phyloP scores from a whole-genome alignment of 1,140 invertebrate genomes.

The Nixonia krombeini region DNA sequence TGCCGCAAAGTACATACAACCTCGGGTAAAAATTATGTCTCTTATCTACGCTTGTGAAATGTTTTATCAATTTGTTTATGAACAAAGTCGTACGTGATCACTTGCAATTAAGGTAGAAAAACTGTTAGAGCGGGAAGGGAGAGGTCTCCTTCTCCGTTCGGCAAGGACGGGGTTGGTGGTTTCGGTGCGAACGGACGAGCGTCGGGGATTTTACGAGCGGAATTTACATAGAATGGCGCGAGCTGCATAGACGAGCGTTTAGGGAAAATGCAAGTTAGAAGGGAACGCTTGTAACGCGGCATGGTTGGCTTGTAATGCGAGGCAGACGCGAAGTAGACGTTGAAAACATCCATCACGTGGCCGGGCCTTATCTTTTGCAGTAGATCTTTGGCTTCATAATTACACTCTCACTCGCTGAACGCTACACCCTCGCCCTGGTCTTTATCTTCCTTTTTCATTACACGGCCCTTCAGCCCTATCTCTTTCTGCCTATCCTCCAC shows the following conservation, averaged over 20 bases:
- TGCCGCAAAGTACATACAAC: no score
- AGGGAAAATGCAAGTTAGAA: constrained; percentile 52
- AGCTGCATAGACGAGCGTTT: constrained; percentile 56
- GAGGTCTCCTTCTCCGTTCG: constrained; percentile 42
- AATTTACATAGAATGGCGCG: constrained; percentile 71
- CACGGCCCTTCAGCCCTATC: constrained; percentile 40
- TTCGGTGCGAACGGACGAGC: constrained; percentile 55
- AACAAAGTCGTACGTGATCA: no score
- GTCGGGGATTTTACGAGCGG: constrained; percentile 65
- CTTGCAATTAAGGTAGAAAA: no score
- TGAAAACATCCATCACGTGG: constrained; percentile 72
- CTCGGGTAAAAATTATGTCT: no score
- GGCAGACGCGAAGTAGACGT: constrained; percentile 70
- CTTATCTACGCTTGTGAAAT: no score
- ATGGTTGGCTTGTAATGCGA: constrained; percentile 61
- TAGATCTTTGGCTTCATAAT: constrained; percentile 70
- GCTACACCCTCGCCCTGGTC: constrained; percentile 44
- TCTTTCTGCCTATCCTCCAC: constrained; percentile 45
- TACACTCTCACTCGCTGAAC: constrained; percentile 63
- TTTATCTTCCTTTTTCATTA: constrained; percentile 57
- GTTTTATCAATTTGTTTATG: no score
- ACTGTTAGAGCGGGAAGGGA: no score
- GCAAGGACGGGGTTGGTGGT: constrained; percentile 47
- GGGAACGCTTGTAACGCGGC: constrained; percentile 43
- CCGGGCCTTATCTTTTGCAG: constrained; percentile 65